Evolutionary conservation across 2,113 vertebrate genomes (phyloP), one percentile per base, ranked within the genome.

Genomic region (Melanerpes formicivorus): DNA sequence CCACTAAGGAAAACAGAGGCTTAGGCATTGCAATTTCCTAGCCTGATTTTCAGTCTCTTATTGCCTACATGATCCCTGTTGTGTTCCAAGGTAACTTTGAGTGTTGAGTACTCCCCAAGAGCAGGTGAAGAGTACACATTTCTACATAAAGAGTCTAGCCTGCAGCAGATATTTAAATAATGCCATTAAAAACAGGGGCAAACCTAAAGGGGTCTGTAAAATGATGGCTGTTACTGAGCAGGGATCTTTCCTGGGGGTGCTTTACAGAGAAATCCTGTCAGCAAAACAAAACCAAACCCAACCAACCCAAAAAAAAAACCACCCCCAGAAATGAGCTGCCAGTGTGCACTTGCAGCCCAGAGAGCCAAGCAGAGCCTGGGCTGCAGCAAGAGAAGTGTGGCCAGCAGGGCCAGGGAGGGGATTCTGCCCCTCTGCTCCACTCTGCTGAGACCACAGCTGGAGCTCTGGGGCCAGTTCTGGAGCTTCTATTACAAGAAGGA

Each of bases 31-130:
- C 54, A 80, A 10, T 78, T 84, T 76, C 62, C 70, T 12, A 90
- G 84, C 81, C 82, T 93, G 75, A 91, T 92, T 96, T 96, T 88
- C 84, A 94, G 86, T 55, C 62, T 89, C 50, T 79, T 6, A 54
- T 27, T 12, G 46, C 71, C 52, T 16, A n/a, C n/a, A 70, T 7
- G 10, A 16, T 87, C 71, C 69, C 11, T 84, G 34, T 2, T 67
- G 40, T 16, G 17, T 73, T 73, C 59, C 56, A 82, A 82, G 44
- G 84, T 90, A 92, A 6, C 48, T 85, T 9, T 8, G 7, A 80
- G n/a, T 30, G 19, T 34, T 2, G 0, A 90, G 70, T 40, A 40
- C 66, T 88, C 80, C 44, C 63, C 59, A 77, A 92, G 26, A 88
- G 50, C 29, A 71, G 26, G 29, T 63, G 44, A 72, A 70, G 12